Conservation (phyloP, 2,888 invertebrate species). For the Caenorhabditis plicata region DNA sequence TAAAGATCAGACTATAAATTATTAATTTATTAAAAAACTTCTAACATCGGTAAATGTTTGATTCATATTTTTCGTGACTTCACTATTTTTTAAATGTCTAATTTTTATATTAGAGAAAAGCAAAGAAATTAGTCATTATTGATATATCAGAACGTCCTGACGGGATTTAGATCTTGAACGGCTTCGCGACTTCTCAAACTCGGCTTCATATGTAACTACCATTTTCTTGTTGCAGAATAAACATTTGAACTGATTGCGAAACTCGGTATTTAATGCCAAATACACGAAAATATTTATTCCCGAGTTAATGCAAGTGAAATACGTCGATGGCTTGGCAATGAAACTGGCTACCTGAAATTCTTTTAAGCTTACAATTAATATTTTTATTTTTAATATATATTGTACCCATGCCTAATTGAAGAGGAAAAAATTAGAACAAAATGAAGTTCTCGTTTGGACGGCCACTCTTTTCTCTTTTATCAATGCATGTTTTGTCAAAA, state of each 20-base stretch:
- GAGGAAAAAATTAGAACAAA: too few species aligned
- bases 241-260: conserved; percentile 37
- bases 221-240: conserved; percentile 25
- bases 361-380: too few species aligned
- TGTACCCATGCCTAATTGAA: not conserved
- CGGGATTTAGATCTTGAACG: conserved; percentile 13
- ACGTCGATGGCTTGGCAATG: conserved; percentile 46
- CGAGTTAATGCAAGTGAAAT: conserved; percentile 47
- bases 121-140: too few species aligned
- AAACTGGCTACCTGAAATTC: conserved; percentile 34
- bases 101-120: too few species aligned
- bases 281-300: conserved; percentile 52
- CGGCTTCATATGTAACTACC: conserved; percentile 25
- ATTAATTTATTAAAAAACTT: too few species aligned
- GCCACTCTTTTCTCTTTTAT: too few species aligned
- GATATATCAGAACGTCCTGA: conserved; percentile 16
- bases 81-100: too few species aligned
- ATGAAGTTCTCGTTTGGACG: too few species aligned
- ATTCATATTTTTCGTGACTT: too few species aligned
- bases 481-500: too few species aligned
- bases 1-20: too few species aligned
- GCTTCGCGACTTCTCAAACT: conserved; percentile 18
- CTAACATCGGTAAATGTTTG: too few species aligned
- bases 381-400: not conserved
- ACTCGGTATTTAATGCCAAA: conserved; percentile 43